Conservation (phyloP, 2,113 vertebrate genomes). For the Paradisaea rubra region DNA sequence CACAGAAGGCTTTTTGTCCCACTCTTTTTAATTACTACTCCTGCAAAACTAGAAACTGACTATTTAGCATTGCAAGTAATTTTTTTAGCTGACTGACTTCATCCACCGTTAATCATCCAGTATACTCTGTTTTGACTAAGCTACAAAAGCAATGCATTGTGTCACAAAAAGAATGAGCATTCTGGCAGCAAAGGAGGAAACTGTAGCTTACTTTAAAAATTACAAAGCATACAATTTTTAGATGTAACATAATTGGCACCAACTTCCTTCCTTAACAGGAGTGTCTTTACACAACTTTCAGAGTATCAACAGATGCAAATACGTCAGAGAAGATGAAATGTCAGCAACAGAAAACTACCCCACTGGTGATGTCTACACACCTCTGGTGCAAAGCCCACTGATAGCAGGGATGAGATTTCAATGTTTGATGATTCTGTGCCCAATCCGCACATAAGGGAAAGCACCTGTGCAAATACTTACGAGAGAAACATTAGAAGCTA, state of each 20-base stretch:
- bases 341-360: neutral
- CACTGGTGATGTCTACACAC: neutral
- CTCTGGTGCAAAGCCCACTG: neutral
- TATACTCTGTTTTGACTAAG: neutral
- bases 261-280: neutral
- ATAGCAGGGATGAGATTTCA: neutral
- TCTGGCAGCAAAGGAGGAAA: neutral
- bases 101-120: neutral
- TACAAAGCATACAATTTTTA: neutral
- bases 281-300: neutral
- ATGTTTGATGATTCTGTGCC: neutral
- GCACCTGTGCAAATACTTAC: neutral
- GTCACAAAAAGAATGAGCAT: neutral
- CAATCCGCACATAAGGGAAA: neutral
- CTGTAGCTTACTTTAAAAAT: neutral
- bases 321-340: neutral
- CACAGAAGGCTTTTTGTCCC: neutral
- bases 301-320: neutral
- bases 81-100: neutral
- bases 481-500: constrained; percentile 50
- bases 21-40: neutral
- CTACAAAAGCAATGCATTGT: neutral
- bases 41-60: neutral
- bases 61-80: neutral
- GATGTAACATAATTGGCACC: neutral